phyloP scores from a whole-genome alignment of 2,113 vertebrate species.

The Hystrix cristata region DNA sequence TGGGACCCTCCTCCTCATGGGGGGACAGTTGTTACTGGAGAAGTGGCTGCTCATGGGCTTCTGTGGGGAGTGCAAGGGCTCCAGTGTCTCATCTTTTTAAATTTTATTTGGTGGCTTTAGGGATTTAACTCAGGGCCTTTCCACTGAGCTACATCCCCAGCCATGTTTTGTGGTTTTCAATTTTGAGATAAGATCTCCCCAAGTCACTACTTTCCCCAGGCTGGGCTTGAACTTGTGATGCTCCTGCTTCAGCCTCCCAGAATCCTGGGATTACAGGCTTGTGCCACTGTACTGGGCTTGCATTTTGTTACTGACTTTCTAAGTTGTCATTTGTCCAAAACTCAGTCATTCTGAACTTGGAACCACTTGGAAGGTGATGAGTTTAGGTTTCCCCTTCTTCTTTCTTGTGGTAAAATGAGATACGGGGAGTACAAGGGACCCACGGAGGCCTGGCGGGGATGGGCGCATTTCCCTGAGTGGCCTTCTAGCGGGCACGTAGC shows the following conservation, averaged over 20 bases:
- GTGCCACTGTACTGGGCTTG: background rate
- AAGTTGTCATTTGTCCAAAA: background rate
- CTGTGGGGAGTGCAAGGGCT: fast-evolving
- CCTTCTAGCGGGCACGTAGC: background rate
- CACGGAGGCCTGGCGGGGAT: background rate
- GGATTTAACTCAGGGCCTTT: background rate
- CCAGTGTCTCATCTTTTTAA: background rate
- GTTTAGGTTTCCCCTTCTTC: background rate
- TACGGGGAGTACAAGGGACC: background rate
- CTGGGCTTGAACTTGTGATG: background rate
- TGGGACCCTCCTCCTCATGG: background rate
- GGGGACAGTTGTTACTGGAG: background rate
- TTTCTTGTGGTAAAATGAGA: background rate
- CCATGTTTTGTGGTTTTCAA: background rate
- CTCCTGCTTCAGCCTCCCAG: background rate
- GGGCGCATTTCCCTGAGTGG: background rate
- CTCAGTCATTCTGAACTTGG: background rate
- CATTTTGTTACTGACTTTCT: background rate
- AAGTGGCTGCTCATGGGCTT: background rate
- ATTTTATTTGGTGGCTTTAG: background rate
- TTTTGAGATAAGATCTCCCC: background rate
- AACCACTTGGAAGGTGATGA: background rate
- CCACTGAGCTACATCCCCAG: background rate
- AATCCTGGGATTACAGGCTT: background rate
- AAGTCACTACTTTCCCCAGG: background rate